Evolutionary conservation across 2,888 invertebrate species (phyloP).

Genomic region (Eristalinus aeneus): DNA sequence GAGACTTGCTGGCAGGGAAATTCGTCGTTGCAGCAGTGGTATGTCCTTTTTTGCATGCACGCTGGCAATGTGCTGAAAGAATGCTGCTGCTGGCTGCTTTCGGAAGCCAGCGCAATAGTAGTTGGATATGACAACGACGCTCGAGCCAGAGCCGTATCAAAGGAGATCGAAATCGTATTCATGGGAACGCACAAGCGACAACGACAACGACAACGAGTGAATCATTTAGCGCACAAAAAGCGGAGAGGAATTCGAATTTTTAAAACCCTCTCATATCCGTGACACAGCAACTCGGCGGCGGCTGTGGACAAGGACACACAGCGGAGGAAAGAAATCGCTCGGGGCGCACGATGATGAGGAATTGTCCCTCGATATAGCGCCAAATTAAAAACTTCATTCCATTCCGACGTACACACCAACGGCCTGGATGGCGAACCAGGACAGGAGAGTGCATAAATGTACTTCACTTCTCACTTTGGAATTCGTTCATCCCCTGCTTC

Average conservation of each 20-base stretch:
- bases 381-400: slow-evolving; percentile 53
- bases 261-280: slow-evolving; percentile 22
- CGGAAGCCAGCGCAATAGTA: slow-evolving; percentile 40
- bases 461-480: slow-evolving; percentile 65
- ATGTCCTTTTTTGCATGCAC: slow-evolving; percentile 59
- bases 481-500: slow-evolving; percentile 36
- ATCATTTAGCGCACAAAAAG: slow-evolving; percentile 50
- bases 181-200: slow-evolving; percentile 34
- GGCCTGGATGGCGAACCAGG: background rate
- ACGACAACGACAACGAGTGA: slow-evolving; percentile 2
- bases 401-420: no score
- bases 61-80: slow-evolving; percentile 67
- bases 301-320: slow-evolving; percentile 44
- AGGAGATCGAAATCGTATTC: slow-evolving; percentile 67
- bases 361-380: slow-evolving; percentile 66
- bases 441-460: slow-evolving; percentile 44
- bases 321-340: slow-evolving; percentile 31
- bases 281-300: slow-evolving; percentile 10
- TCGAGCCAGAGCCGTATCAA: slow-evolving; percentile 20
- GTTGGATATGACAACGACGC: slow-evolving; percentile 54
- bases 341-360: slow-evolving; percentile 55
- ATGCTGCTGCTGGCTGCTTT: slow-evolving; percentile 57
- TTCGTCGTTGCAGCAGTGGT: background rate
- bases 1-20: slow-evolving; percentile 1
- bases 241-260: slow-evolving; percentile 42